Conservation (phyloP, 2,113 vertebrate genomes). For the Meles meles region DNA sequence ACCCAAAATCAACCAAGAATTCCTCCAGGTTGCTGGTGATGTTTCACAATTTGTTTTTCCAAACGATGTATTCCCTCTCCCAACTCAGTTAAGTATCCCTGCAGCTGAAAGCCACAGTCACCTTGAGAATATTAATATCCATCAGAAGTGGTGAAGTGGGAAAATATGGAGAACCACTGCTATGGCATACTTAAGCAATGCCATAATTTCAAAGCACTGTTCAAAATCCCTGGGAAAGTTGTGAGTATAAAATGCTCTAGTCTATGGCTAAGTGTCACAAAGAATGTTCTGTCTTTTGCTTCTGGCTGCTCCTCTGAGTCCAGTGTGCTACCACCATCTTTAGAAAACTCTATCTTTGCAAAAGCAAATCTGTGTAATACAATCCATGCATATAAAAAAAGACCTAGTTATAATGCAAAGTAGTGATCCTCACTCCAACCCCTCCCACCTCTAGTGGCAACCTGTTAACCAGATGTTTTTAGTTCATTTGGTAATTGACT, state of each 20-base stretch:
- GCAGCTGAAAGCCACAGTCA: neutral
- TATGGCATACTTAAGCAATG: neutral
- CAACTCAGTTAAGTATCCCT: neutral
- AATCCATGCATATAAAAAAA: neutral
- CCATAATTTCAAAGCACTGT: neutral
- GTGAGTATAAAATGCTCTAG: neutral
- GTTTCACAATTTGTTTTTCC: neutral
- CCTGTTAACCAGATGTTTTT: neutral
- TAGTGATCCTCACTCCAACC: neutral
- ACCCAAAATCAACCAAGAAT: neutral
- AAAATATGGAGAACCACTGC: neutral
- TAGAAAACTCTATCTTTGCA: neutral
- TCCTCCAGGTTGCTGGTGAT: neutral
- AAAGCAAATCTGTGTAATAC: neutral
- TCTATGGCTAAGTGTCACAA: neutral
- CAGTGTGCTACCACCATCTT: neutral
- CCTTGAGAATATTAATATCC: neutral
- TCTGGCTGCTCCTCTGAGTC: neutral
- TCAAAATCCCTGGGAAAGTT: neutral
- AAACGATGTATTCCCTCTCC: neutral
- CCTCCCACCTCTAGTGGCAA: neutral
- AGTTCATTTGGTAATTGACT: neutral
- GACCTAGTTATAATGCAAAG: neutral
- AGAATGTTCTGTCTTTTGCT: neutral
- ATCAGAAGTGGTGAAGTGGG: neutral